These are phyloP conservation scores for Drosophila paranaensis DNA, from an alignment of 2,888 invertebrate genomes.

Conservation along the genomic window DNA sequence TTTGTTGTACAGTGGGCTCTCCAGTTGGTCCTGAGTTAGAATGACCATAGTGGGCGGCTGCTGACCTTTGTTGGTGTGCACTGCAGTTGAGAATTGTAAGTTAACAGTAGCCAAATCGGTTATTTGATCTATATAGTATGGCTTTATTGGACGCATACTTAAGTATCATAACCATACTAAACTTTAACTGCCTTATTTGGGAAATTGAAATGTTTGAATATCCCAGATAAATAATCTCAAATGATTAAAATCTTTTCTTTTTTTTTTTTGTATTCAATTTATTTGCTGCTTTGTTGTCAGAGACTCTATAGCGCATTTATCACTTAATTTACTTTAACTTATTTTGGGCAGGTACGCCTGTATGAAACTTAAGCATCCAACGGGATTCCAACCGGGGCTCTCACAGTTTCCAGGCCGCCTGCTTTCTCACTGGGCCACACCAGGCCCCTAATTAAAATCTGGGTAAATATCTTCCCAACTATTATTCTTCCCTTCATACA, in stretches of 20 bases:
- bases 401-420: too few relatives aligned
- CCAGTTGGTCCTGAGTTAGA: slow-evolving; percentile 13
- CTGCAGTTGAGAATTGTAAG: slow-evolving; percentile 19
- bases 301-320: too few relatives aligned
- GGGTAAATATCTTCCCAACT: not conserved
- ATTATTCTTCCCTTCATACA: not conserved
- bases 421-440: too few relatives aligned
- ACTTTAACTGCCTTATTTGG: not conserved
- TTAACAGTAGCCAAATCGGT: not conserved
- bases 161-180: not conserved
- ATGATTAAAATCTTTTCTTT: too few relatives aligned
- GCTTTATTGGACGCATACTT: not conserved
- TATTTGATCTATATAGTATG: not conserved
- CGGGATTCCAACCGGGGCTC: too few relatives aligned
- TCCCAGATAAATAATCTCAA: not conserved
- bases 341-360: too few relatives aligned
- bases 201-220: not conserved
- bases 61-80: slow-evolving; percentile 50
- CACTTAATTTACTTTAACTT: too few relatives aligned
- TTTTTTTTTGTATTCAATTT: too few relatives aligned
- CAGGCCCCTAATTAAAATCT: not conserved
- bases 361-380: too few relatives aligned
- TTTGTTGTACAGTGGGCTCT: slow-evolving; percentile 41
- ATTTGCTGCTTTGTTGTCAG: too few relatives aligned
- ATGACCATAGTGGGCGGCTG: slow-evolving; percentile 57